Evolutionary conservation across 2,113 vertebrate species (phyloP).

Genomic region (Thamnophis sirtalis): DNA sequence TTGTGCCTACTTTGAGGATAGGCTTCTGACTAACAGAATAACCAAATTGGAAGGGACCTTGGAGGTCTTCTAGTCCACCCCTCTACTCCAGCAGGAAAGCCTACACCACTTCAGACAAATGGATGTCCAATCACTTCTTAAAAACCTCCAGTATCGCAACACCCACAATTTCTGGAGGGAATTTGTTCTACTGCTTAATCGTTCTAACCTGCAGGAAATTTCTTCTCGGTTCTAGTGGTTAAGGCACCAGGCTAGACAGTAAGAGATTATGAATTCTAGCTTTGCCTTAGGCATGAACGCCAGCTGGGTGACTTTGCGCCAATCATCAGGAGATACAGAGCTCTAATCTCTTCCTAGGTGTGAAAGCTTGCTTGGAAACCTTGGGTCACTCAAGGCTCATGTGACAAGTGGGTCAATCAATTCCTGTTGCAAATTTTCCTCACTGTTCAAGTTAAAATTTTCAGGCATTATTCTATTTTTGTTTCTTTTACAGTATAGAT

Average conservation of each 20-base stretch:
- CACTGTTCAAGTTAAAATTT: not conserved
- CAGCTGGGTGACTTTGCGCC: too few species aligned
- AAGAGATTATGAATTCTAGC: not conserved
- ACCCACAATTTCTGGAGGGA: not conserved
- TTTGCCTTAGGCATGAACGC: too few species aligned
- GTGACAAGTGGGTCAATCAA: too few species aligned
- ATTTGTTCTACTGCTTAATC: not conserved
- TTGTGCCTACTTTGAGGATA: not conserved
- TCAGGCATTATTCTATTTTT: not conserved
- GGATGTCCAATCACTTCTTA: not conserved
- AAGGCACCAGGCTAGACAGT: not conserved
- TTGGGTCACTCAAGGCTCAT: too few species aligned
- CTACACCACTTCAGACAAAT: not conserved
- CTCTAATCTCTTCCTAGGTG: too few species aligned
- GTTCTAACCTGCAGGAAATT: not conserved
- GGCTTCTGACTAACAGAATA: not conserved
- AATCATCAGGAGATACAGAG: too few species aligned
- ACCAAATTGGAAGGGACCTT: not conserved
- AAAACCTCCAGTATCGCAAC: not conserved
- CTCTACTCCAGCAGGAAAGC: not conserved
- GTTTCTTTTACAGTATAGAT: not conserved
- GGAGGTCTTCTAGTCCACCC: not conserved
- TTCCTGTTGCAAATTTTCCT: not conserved
- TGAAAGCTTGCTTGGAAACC: too few species aligned
- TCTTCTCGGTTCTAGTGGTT: not conserved